Percentiles rank a stretch among this genome's conserved stretches.
phyloP scores from a whole-genome alignment of 2,888 invertebrate species.

The Xanthorhoe spadicearia region DNA sequence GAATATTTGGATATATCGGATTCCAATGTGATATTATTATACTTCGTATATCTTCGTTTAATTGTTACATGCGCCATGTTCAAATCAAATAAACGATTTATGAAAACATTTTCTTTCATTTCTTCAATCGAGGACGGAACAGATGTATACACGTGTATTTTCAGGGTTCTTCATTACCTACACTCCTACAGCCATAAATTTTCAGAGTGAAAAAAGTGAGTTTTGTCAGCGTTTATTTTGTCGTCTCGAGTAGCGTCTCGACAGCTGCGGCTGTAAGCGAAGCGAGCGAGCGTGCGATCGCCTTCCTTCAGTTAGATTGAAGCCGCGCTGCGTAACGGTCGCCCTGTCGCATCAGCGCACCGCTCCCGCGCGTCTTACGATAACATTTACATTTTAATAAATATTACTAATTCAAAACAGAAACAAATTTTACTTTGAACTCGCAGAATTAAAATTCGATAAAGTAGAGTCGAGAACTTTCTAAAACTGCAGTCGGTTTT shows the following conservation, averaged over 20 bases:
- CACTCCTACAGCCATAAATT: conserved; percentile 17
- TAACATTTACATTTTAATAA: conserved; percentile 48
- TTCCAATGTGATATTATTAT: conserved; percentile 75
- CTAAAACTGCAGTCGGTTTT: conserved; percentile 9
- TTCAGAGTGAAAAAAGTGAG: conserved; percentile 31
- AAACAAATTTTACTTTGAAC: conserved; percentile 10
- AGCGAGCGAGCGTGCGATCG: conserved; percentile 12
- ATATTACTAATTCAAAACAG: conserved; percentile 18
- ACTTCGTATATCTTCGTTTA: conserved; percentile 54
- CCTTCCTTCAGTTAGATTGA: conserved; percentile 63
- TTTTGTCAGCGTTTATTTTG: conserved; percentile 57
- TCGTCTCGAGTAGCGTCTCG: conserved; percentile 41
- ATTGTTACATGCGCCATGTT: conserved; percentile 64
- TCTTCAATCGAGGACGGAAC: conserved; percentile 17
- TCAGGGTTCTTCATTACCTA: conserved; percentile 14
- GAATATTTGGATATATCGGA: conserved; percentile 67
- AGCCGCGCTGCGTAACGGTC: conserved; percentile 61
- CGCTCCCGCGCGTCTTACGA: conserved; percentile 61
- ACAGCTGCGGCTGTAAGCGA: conserved; percentile 15
- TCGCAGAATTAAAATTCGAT: conserved; percentile 12
- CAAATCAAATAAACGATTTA: conserved; percentile 61
- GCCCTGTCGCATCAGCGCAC: conserved; percentile 49
- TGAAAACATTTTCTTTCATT: conserved; percentile 37
- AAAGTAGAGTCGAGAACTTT: conserved; percentile 4
- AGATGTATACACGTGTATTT: conserved; percentile 18